Evolutionary conservation across 2,113 vertebrate genomes (phyloP), one percentile per base, ranked within the genome.

Genomic region (Scomber japonicus): DNA sequence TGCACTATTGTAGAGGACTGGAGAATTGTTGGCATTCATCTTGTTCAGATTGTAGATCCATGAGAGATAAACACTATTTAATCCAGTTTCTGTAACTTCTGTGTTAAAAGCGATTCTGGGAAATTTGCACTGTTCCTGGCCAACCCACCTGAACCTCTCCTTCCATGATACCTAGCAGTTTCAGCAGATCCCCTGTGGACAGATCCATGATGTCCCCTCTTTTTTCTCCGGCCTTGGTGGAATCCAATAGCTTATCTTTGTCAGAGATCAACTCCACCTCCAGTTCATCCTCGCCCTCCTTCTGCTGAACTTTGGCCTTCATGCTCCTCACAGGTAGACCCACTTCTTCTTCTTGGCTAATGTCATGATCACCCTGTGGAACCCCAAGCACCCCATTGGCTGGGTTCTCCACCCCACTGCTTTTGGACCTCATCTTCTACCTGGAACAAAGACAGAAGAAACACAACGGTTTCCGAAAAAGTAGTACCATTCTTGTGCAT

Each of bases 141-240:
- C 6, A 16, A 60, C 90, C 56, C 65, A 99, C 98, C 97, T 99
- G 97, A 56, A 99, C 81, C 78, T 99, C 98, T 83, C 98, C 97
- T 92, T 99, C 98, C 98, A 99, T 99, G 90, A 99, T 96, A 49
- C 97, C 98, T 70, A 99, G 95, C 21, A 99, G 94, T 83, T 94
- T 95, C 21, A 99, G 94, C 30, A 99, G 95, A 71, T 98, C 97
- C 74, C 96, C 95, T 93, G 96, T 98, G 53, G 97, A 95, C 82
- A 97, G 88, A 67, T 98, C 97, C 93, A 96, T 92, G 70, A 96
- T 82, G 75, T 94, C 94, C 65, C 87, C 90, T 86, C 88, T 92
- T 80, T 89, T 80, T 11, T 95, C 95, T 55, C 78, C 89, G 71
- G 89, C 88, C 62, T 94, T 94, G 49, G 90, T 87, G 50, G 95